Conservation (phyloP, 1,140 invertebrate genomes). For the Caenorhabditis latens region DNA sequence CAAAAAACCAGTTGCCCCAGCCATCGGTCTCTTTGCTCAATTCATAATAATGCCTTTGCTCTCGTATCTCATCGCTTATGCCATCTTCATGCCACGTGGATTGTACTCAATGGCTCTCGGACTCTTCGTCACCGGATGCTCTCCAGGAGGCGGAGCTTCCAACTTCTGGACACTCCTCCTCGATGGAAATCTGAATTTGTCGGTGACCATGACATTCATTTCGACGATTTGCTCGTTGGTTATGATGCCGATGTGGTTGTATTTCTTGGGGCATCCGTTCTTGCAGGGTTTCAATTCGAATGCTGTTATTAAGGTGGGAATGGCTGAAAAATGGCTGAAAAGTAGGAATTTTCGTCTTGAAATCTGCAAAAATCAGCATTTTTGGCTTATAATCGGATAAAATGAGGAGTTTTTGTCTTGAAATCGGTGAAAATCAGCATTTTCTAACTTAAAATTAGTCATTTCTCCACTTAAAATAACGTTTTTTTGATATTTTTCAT, state of each 20-base stretch:
- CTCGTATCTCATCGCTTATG: constrained; percentile 84
- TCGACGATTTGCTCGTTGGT: constrained; percentile 87
- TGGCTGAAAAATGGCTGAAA: too few relatives aligned
- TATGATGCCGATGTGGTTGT: constrained; percentile 96
- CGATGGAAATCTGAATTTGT: constrained; percentile 89
- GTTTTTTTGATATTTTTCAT: too few relatives aligned
- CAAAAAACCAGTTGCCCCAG: constrained; percentile 85
- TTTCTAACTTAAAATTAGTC: too few relatives aligned
- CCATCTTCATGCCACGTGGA: constrained; percentile 80
- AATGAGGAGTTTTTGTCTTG: too few relatives aligned
- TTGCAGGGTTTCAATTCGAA: constrained; percentile 81
- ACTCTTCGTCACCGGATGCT: constrained; percentile 86
- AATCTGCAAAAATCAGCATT: too few relatives aligned
- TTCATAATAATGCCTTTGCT: constrained; percentile 90
- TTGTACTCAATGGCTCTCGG: constrained; percentile 80
- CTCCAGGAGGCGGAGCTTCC: constrained; percentile 83
- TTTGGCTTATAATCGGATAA: too few relatives aligned
- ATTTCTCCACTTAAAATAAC: too few relatives aligned
- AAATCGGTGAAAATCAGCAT: too few relatives aligned
- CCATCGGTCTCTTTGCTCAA: constrained; percentile 87
- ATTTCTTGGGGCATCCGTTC: constrained; percentile 85
- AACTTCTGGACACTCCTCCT: constrained; percentile 93
- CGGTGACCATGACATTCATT: constrained; percentile 91
- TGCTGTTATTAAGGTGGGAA: constrained; percentile 76
- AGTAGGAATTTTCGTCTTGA: too few relatives aligned